Evolutionary conservation across 1,140 invertebrate genomes (phyloP).

Genomic region (Drosophila asahinai): DNA sequence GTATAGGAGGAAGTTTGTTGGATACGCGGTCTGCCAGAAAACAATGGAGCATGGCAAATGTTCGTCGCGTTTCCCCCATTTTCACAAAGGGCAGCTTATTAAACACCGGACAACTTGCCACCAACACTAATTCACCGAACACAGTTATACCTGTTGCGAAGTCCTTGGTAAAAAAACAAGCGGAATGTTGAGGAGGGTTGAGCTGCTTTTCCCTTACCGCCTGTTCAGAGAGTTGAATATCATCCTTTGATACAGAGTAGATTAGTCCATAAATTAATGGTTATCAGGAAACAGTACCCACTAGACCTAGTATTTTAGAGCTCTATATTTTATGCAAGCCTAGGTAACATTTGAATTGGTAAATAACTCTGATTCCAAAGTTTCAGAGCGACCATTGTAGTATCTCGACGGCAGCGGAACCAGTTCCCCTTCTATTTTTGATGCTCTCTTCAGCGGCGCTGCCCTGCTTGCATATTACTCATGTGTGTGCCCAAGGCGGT

Average conservation of each 20-base stretch:
- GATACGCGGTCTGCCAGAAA: slow-evolving; percentile 31
- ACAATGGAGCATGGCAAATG: slow-evolving; percentile 36
- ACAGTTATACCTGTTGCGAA: slow-evolving; percentile 8
- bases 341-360: background rate
- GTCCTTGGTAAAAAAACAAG: slow-evolving; percentile 19
- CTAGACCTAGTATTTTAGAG: too few species aligned
- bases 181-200: slow-evolving; percentile 35
- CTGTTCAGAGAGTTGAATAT: slow-evolving; percentile 4
- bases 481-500: slow-evolving; percentile 48
- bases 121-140: background rate
- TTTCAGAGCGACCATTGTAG: slow-evolving; percentile 12
- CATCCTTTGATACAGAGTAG: slow-evolving; percentile 8
- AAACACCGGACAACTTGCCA: slow-evolving; percentile 18
- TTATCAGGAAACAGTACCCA: too few species aligned
- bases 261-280: too few species aligned
- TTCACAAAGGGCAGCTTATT: slow-evolving; percentile 37
- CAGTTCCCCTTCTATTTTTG: slow-evolving; percentile 16
- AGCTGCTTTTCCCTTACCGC: slow-evolving; percentile 26
- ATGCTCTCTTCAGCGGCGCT: slow-evolving; percentile 17
- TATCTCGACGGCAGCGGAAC: background rate
- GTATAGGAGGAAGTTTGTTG: background rate
- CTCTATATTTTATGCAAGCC: background rate
- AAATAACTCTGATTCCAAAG: background rate
- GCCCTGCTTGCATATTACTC: slow-evolving; percentile 51
- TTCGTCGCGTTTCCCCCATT: slow-evolving; percentile 17